Evolutionary conservation across 2,797 vertebrate genomes (phyloP).

Genomic region (Podargus strigoides): DNA sequence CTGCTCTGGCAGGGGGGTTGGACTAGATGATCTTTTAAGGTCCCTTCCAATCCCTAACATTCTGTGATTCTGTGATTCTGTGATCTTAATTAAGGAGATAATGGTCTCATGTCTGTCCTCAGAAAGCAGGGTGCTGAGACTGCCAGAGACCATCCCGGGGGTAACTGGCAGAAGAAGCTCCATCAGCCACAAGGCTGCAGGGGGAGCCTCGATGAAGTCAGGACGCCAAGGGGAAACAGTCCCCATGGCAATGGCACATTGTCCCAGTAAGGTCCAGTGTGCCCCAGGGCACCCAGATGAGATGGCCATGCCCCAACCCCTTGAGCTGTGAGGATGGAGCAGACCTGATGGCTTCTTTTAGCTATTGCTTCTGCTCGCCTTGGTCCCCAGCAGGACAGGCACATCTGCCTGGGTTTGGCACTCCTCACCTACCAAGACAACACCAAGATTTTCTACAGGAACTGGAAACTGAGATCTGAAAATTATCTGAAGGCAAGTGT

Average conservation of each 20-base stretch:
- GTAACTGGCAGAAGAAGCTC: background rate
- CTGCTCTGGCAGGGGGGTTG: too few relatives aligned
- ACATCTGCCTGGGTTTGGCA: background rate
- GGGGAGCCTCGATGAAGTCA: background rate
- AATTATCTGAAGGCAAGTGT: background rate
- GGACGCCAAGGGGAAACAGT: background rate
- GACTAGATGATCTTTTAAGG: too few relatives aligned
- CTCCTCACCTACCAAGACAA: background rate
- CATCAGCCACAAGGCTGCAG: background rate
- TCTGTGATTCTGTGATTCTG: too few relatives aligned
- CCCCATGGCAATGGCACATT: accelerated
- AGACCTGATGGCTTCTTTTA: accelerated
- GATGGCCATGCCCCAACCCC: background rate
- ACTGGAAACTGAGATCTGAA: background rate
- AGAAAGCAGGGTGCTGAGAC: background rate
- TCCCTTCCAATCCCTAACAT: too few relatives aligned
- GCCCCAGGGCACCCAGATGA: background rate
- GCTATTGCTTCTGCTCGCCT: background rate
- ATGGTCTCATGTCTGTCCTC: background rate
- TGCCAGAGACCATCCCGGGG: background rate
- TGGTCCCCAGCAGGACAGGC: background rate
- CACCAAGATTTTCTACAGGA: background rate
- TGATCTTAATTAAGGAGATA: background rate
- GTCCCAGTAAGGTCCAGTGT: background rate
- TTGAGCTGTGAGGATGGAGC: background rate